These are phyloP conservation scores for Plecotus auritus DNA, from an alignment of 2,113 vertebrate genomes.

Conservation along the genomic window DNA sequence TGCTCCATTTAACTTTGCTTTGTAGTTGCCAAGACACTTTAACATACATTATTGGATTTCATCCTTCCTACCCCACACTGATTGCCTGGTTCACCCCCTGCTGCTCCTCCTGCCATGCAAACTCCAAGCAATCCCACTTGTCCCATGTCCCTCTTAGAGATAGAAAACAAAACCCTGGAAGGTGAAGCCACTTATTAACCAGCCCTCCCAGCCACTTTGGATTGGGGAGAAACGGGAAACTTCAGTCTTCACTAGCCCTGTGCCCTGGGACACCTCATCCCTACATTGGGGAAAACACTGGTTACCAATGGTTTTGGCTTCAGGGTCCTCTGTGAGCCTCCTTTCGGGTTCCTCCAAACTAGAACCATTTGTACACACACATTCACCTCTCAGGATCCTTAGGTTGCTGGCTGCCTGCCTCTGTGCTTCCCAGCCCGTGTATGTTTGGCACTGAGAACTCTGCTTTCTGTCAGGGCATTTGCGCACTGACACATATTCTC, in stretches of 20 bases:
- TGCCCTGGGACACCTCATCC: background rate
- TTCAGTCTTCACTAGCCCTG: background rate
- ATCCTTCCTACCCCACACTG: slow-evolving; percentile 25
- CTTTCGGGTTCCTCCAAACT: background rate
- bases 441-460: slow-evolving; percentile 76
- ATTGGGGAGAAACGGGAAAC: background rate
- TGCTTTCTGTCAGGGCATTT: slow-evolving; percentile 86
- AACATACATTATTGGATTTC: slow-evolving; percentile 61
- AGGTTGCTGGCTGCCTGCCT: background rate
- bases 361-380: background rate
- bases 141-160: background rate
- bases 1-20: slow-evolving; percentile 71
- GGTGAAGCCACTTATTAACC: slow-evolving; percentile 18
- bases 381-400: background rate
- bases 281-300: background rate
- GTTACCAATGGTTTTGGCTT: background rate
- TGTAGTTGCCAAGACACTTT: slow-evolving; percentile 61
- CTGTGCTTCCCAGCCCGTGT: slow-evolving; percentile 47
- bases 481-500: slow-evolving; percentile 87
- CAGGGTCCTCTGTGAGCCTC: background rate
- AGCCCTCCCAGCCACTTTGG: background rate
- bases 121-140: slow-evolving; percentile 45
- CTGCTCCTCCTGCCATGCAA: background rate
- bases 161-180: slow-evolving; percentile 44
- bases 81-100: slow-evolving; percentile 46